These are phyloP conservation scores for Digitonthophagus gazella DNA, from an alignment of 2,888 invertebrate species.

Conservation along the genomic window DNA sequence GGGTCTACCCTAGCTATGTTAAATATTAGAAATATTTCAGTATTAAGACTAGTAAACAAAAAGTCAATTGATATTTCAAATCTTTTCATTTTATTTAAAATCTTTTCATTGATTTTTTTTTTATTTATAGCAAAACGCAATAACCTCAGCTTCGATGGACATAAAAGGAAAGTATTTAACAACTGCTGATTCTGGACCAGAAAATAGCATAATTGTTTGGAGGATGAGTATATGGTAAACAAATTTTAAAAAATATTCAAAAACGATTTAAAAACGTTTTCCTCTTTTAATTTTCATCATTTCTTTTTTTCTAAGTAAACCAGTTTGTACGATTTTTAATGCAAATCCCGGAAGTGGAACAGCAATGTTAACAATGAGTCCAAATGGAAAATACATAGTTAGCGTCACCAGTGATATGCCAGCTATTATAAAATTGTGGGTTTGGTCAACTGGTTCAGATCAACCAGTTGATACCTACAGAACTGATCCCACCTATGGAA, in stretches of 20 bases:
- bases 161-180: conserved; percentile 58
- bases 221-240: conserved; percentile 49
- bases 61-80: too few relatives aligned
- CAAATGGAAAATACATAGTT: conserved; percentile 59
- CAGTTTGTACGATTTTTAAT: conserved; percentile 56
- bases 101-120: conserved; percentile 1
- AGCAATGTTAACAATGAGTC: conserved; percentile 54
- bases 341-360: conserved; percentile 51
- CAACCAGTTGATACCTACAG: conserved; percentile 55
- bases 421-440: conserved; percentile 59
- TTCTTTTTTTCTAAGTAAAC: conserved; percentile 44
- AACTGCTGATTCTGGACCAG: conserved; percentile 59
- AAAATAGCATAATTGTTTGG: conserved; percentile 61
- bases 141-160: conserved; percentile 56
- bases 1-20: too few relatives aligned
- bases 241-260: conserved; percentile 9
- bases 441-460: conserved; percentile 59
- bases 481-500: conserved; percentile 34
- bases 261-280: not conserved
- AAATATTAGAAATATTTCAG: too few relatives aligned
- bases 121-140: conserved; percentile 53
- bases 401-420: conserved; percentile 55
- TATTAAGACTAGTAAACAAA: too few relatives aligned
- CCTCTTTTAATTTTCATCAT: not conserved
- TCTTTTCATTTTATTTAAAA: not conserved